Percentiles rank a stretch among this genome's conserved stretches.
Evolutionary conservation across 2,888 invertebrate genomes (phyloP).

Genomic region (Leptinotarsa haldemani): DNA sequence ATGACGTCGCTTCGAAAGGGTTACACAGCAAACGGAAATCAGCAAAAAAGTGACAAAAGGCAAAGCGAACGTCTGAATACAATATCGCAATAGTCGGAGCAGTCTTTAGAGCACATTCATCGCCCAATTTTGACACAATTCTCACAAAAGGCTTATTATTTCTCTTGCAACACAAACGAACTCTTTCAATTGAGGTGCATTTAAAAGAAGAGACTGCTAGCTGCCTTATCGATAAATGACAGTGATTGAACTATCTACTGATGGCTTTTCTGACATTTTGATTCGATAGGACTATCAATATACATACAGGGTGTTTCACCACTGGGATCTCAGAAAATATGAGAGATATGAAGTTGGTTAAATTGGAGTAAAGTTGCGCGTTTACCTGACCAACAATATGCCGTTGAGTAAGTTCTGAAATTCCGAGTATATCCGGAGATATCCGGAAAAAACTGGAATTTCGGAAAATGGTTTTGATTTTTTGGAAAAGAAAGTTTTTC

Average conservation of each 20-base stretch:
- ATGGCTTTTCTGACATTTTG: too few relatives aligned
- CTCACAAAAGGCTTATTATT: constrained; percentile 59
- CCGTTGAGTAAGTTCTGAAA: too few relatives aligned
- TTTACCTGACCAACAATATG: too few relatives aligned
- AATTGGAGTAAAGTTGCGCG: too few relatives aligned
- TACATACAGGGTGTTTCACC: too few relatives aligned
- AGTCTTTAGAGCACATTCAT: constrained; percentile 63
- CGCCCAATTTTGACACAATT: constrained; percentile 61
- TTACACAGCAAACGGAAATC: constrained; percentile 63
- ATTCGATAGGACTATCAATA: too few relatives aligned
- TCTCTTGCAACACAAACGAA: constrained; percentile 36
- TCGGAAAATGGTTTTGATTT: too few relatives aligned
- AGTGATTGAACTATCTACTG: constrained; percentile 12
- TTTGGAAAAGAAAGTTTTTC: too few relatives aligned
- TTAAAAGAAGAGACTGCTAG: background rate
- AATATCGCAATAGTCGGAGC: constrained; percentile 60
- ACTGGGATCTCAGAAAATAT: too few relatives aligned
- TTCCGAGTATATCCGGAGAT: too few relatives aligned
- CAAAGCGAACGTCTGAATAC: constrained; percentile 57
- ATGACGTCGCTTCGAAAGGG: constrained; percentile 61
- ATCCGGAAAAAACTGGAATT: too few relatives aligned
- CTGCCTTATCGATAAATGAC: constrained; percentile 5
- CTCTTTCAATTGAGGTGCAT: constrained; percentile 4
- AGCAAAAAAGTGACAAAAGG: constrained; percentile 60
- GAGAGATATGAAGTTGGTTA: too few relatives aligned